A percentile compares a stretch with the other conserved stretches of the same genome.
Evolutionary conservation across 2,797 vertebrate genomes (phyloP).

Genomic region (Galagoides demidoff): DNA sequence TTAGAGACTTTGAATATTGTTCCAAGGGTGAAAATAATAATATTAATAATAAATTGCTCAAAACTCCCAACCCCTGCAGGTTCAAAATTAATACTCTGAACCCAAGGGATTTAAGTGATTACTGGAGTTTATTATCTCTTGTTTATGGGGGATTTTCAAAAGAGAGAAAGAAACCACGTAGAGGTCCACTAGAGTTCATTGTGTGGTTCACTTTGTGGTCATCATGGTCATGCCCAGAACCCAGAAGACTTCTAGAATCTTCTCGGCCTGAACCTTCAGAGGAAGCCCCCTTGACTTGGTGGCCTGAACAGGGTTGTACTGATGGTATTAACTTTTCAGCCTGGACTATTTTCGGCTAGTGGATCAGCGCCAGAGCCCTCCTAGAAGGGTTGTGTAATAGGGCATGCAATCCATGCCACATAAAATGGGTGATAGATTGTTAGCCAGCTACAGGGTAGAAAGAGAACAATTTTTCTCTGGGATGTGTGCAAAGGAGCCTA

Average conservation of each 20-base stretch:
- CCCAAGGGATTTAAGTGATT: conserved; percentile 54
- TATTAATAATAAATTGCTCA: conserved; percentile 65
- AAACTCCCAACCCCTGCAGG: conserved; percentile 58
- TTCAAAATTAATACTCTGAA: conserved; percentile 62
- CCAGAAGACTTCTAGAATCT: background rate
- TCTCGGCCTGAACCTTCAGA: background rate
- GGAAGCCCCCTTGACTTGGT: background rate
- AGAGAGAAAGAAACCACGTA: background rate
- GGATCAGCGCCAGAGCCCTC: background rate
- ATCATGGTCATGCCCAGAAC: background rate
- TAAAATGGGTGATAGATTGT: background rate
- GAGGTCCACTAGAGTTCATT: conserved; percentile 8
- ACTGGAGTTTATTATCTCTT: conserved; percentile 38
- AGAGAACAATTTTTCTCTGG: background rate
- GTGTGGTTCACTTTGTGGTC: background rate
- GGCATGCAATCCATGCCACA: background rate
- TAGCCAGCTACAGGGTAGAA: background rate
- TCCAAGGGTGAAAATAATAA: conserved; percentile 67
- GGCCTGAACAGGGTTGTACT: rapidly evolving
- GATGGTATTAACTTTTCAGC: background rate
- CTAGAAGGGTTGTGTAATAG: background rate
- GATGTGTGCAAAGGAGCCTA: background rate
- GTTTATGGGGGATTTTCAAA: conserved; percentile 30
- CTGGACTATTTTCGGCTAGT: background rate
- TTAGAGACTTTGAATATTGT: conserved; percentile 61